These are phyloP conservation scores for Plumapathes pennacea DNA, from an alignment of 92 coral and sea anemone genomes.

Conservation along the genomic window DNA sequence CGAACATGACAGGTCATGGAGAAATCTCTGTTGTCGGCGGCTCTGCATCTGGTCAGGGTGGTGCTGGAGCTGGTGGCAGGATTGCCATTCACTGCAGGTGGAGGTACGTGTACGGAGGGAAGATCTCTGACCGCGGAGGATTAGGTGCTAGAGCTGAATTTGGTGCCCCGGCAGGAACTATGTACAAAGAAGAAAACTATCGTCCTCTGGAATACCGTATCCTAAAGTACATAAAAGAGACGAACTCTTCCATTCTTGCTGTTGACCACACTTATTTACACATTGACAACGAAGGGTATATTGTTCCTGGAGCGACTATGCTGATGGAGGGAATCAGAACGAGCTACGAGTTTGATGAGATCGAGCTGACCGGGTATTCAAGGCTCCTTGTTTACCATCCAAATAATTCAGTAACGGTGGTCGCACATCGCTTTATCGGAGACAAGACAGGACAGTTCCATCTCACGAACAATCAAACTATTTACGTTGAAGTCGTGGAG, in stretches of 20 bases:
- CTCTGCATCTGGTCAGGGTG: constrained; percentile 61
- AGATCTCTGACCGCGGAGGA: constrained; percentile 87
- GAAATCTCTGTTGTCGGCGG: constrained; percentile 90
- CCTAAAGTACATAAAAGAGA: constrained; percentile 77
- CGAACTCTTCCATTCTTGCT: constrained; percentile 71
- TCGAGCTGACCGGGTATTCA: constrained; percentile 87
- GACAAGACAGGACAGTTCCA: constrained; percentile 97
- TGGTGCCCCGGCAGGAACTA: constrained; percentile 99
- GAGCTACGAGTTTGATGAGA: constrained; percentile 87
- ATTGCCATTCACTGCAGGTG: constrained; percentile 95
- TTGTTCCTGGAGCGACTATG: constrained; percentile 90
- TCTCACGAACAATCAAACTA: constrained; percentile 67
- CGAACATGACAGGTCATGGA: constrained; percentile 98
- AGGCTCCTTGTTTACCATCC: constrained; percentile 91
- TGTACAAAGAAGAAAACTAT: constrained; percentile 88
- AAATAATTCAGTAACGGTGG: constrained; percentile 65
- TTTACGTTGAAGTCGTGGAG: constrained; percentile 86
- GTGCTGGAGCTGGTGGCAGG: constrained; percentile 94
- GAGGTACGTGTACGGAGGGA: constrained; percentile 92
- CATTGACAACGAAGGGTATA: constrained; percentile 83
- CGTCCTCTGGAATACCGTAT: constrained; percentile 88
- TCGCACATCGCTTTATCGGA: constrained; percentile 83
- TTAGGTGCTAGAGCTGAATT: constrained; percentile 32
- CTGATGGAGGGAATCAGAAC: constrained; percentile 79
- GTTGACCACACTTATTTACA: constrained; percentile 95